A percentile compares a stretch with the other conserved stretches of the same genome.
Evolutionary conservation across 1,140 invertebrate genomes (phyloP).

Genomic region (Hycleus cichorii): DNA sequence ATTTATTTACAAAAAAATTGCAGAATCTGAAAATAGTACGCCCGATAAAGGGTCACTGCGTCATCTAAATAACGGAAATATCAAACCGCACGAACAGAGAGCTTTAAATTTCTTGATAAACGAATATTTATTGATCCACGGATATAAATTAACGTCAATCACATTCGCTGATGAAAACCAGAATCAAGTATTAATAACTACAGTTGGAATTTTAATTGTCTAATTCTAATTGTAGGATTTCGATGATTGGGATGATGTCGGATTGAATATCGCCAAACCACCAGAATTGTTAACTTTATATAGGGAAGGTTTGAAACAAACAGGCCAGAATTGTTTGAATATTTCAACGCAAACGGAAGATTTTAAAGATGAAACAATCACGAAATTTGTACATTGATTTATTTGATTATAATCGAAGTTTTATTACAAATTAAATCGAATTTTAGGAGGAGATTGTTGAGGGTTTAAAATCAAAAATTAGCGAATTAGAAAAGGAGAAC

Average conservation of each 20-base stretch:
- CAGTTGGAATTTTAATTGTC: neutral
- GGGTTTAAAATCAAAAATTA: neutral
- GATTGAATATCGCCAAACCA: slow-evolving; percentile 77
- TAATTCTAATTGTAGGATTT: slow-evolving; percentile 59
- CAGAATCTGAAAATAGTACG: slow-evolving; percentile 55
- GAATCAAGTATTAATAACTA: slow-evolving; percentile 56
- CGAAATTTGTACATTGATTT: slow-evolving; percentile 32
- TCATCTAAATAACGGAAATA: slow-evolving; percentile 44
- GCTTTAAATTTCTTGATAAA: slow-evolving; percentile 84
- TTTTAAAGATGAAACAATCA: slow-evolving; percentile 42
- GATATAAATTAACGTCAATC: slow-evolving; percentile 83
- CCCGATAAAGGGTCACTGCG: slow-evolving; percentile 41
- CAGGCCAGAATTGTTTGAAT: slow-evolving; percentile 39
- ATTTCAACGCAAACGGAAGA: slow-evolving; percentile 43
- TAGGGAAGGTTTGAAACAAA: slow-evolving; percentile 55
- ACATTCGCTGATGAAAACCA: slow-evolving; percentile 91
- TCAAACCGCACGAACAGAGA: slow-evolving; percentile 77
- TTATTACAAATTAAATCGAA: neutral
- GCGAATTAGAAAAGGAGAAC: neutral
- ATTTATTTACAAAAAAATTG: slow-evolving; percentile 23
- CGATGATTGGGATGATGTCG: slow-evolving; percentile 92
- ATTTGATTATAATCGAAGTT: neutral
- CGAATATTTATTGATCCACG: slow-evolving; percentile 73
- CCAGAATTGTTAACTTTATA: slow-evolving; percentile 70
- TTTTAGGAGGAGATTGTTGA: neutral